Conservation (phyloP, 2,888 invertebrate species). For the Osedax frankpressi region DNA sequence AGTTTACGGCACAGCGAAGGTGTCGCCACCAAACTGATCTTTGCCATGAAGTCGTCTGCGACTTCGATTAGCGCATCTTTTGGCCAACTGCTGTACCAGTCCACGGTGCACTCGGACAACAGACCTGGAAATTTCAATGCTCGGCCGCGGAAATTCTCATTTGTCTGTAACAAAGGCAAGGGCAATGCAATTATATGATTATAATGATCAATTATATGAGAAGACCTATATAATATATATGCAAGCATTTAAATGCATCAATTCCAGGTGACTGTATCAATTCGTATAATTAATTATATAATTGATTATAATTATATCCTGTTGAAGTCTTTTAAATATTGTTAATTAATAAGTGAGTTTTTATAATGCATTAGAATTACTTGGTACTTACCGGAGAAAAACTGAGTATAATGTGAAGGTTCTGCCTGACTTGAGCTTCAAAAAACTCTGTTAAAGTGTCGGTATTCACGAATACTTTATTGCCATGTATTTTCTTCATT, state of each 20-base stretch:
- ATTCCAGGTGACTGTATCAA: no score
- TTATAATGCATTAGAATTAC: no score
- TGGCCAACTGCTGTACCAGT: conserved; percentile 45
- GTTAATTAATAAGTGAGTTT: no score
- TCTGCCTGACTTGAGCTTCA: conserved; percentile 63
- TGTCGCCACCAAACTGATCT: conserved; percentile 34
- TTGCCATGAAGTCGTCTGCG: conserved; percentile 38
- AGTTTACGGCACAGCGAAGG: conserved; percentile 32
- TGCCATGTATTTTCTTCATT: conserved; percentile 48
- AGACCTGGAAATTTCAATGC: conserved; percentile 46
- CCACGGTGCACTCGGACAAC: conserved; percentile 46
- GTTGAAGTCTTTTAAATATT: no score
- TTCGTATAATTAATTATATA: no score
- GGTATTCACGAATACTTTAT: not conserved
- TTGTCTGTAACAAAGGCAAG: not conserved
- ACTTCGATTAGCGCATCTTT: conserved; percentile 42
- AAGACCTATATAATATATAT: not conserved
- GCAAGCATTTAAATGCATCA: no score
- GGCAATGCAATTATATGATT: no score
- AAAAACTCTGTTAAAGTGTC: conserved; percentile 78
- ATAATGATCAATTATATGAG: not conserved
- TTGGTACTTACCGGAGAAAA: conserved; percentile 78
- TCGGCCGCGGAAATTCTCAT: conserved; percentile 1
- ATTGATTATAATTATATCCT: no score
- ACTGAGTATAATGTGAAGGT: conserved; percentile 70